Evolutionary conservation across 2,113 vertebrate genomes (phyloP).

Genomic region (Martes martes): DNA sequence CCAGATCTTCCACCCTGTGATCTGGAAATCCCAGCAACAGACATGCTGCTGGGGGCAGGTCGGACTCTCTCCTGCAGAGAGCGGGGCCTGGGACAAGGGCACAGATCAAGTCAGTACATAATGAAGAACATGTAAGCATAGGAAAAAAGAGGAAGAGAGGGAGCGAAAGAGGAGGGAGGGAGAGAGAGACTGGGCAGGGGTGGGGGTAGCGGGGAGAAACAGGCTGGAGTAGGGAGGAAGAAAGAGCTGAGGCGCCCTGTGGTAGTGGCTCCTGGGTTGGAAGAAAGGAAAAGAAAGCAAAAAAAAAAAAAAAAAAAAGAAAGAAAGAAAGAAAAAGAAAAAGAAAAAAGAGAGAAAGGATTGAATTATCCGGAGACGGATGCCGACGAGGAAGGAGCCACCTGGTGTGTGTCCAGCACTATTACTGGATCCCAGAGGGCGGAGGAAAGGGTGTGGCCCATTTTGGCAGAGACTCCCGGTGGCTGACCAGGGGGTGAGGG

Average conservation of each 20-base stretch:
- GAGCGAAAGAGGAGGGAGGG: neutral
- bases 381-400: neutral
- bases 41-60: neutral
- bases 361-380: neutral
- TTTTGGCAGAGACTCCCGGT: neutral
- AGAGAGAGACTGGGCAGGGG: neutral
- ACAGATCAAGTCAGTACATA: neutral
- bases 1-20: neutral
- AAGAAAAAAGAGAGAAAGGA: neutral
- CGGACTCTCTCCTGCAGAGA: neutral
- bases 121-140: neutral
- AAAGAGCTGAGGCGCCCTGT: neutral
- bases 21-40: neutral
- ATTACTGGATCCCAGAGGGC: neutral
- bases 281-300: neutral
- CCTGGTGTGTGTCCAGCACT: neutral
- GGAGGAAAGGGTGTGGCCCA: neutral
- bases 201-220: neutral
- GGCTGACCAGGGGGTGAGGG: neutral
- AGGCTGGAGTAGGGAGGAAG: neutral
- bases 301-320: neutral
- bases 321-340: neutral
- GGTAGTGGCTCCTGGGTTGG: neutral
- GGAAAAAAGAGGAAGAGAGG: neutral
- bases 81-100: neutral